Conservation (phyloP, 2,113 vertebrate genomes). For the Marmota flaviventris region DNA sequence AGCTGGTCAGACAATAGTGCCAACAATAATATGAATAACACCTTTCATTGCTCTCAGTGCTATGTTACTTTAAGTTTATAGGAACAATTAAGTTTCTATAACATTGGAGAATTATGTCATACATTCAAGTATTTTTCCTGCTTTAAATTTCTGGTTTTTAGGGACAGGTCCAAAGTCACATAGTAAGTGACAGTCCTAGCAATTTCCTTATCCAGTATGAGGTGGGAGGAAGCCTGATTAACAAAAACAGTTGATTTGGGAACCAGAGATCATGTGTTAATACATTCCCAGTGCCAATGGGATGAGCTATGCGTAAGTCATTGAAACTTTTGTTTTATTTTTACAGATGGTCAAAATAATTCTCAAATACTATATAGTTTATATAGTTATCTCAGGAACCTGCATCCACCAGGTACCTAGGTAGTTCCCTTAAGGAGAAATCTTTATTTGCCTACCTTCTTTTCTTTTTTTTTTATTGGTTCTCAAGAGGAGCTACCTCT, state of each 20-base stretch:
- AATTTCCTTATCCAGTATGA: not conserved
- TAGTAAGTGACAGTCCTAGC: not conserved
- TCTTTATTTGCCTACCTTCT: not conserved
- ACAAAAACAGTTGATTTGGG: not conserved
- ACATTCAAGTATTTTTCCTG: not conserved
- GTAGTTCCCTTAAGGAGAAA: not conserved
- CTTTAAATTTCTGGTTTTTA: not conserved
- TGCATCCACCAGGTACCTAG: not conserved
- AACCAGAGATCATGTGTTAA: not conserved
- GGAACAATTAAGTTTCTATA: not conserved
- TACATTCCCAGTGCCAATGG: not conserved
- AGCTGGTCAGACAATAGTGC: not conserved
- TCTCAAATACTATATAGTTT: not conserved
- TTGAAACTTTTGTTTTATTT: not conserved
- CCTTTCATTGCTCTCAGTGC: not conserved
- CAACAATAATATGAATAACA: not conserved
- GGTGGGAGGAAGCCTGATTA: not conserved
- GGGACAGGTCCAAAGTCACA: not conserved
- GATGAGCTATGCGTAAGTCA: not conserved
- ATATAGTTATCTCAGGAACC: not conserved
- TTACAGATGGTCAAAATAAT: constrained; percentile 1
- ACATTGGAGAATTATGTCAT: not conserved
- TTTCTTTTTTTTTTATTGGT: not conserved
- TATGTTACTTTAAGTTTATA: not conserved
- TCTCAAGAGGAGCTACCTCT: not conserved